phyloP scores from a whole-genome alignment of 1,140 invertebrate genomes.

The Melipona quadrifasciata region DNA sequence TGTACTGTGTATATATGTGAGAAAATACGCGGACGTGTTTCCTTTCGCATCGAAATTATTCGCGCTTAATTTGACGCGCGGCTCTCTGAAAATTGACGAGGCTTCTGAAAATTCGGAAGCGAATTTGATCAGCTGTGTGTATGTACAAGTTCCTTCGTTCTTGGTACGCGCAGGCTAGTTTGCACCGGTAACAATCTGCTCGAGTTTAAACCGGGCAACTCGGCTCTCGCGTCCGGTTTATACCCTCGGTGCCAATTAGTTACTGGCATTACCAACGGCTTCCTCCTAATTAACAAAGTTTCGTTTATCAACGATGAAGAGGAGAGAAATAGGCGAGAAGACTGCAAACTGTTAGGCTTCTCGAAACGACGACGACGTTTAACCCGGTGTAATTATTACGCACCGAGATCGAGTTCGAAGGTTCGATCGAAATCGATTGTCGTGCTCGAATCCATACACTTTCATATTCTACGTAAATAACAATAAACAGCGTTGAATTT shows the following conservation, averaged over 20 bases:
- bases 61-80: no score
- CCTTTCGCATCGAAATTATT: neutral
- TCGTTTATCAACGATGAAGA: slow-evolving; percentile 73
- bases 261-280: slow-evolving; percentile 75
- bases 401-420: slow-evolving; percentile 64
- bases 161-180: slow-evolving; percentile 30
- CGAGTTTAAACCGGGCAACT: slow-evolving; percentile 66
- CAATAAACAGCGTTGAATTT: neutral
- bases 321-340: slow-evolving; percentile 47
- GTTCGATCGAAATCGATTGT: slow-evolving; percentile 68
- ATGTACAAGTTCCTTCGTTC: slow-evolving; percentile 26
- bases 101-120: slow-evolving; percentile 37
- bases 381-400: slow-evolving; percentile 59
- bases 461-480: neutral
- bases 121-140: slow-evolving; percentile 32
- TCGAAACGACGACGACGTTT: slow-evolving; percentile 36
- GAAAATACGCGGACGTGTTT: neutral
- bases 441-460: slow-evolving; percentile 6
- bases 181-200: slow-evolving; percentile 60
- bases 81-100: neutral
- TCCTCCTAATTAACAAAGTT: slow-evolving; percentile 79
- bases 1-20: neutral
- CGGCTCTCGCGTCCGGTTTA: slow-evolving; percentile 63
- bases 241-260: slow-evolving; percentile 75
- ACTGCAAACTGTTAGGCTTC: slow-evolving; percentile 20